Percentiles rank a stretch among this genome's conserved stretches.
These are phyloP conservation scores for Enteromius fasciolatus DNA, from an alignment of 2,797 vertebrate species.

Conservation along the genomic window DNA sequence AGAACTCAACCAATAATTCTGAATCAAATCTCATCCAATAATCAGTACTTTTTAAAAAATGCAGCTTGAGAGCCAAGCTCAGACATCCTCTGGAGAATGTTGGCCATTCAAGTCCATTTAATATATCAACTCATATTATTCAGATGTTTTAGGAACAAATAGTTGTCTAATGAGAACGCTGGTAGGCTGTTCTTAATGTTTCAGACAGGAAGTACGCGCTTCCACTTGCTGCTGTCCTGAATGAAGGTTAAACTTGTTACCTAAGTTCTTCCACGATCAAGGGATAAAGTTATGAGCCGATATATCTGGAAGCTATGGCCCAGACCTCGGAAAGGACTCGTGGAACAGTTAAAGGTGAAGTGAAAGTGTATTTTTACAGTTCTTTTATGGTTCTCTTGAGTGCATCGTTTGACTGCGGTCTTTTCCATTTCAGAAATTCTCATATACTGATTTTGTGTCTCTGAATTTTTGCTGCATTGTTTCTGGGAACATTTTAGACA, in stretches of 20 bases:
- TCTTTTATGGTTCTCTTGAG: slow-evolving; percentile 36
- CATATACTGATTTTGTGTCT: background rate
- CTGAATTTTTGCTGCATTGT: slow-evolving; percentile 34
- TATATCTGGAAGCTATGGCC: slow-evolving; percentile 36
- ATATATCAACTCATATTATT: background rate
- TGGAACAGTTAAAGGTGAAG: slow-evolving; percentile 38
- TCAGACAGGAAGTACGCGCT: slow-evolving; percentile 12
- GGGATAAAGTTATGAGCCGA: slow-evolving; percentile 48
- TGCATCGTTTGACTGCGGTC: slow-evolving; percentile 26
- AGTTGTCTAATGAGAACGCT: background rate
- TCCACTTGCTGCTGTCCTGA: slow-evolving; percentile 9
- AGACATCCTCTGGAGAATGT: slow-evolving; percentile 1
- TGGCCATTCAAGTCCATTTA: background rate
- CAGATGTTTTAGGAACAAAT: background rate
- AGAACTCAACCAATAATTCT: background rate
- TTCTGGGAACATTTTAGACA: slow-evolving; percentile 38
- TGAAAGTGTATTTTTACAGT: slow-evolving; percentile 34
- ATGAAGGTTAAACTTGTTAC: background rate
- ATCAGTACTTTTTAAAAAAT: background rate
- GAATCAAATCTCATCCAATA: background rate
- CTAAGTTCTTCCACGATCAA: slow-evolving; percentile 32
- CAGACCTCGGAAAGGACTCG: slow-evolving; percentile 21
- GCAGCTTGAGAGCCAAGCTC: background rate
- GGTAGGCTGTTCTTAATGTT: background rate
- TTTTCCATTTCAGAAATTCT: slow-evolving; percentile 41